Evolutionary conservation across 1,140 invertebrate genomes (phyloP), one percentile per base, ranked within the genome.

Genomic region (Maniola jurtina): DNA sequence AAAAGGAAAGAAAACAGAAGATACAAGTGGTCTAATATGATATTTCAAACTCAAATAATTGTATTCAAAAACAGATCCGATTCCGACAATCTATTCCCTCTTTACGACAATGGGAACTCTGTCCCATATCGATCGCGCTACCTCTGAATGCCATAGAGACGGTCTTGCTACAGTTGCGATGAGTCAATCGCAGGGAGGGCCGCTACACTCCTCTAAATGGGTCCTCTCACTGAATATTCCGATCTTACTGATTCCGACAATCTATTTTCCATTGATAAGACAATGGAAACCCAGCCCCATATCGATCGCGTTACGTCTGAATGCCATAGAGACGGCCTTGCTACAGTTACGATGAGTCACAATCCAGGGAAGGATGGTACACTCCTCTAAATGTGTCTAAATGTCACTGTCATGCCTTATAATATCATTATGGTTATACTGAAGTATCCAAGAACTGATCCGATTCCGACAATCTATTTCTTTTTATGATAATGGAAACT

Each of bases 241-340:
- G n/a, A n/a, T n/a, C n/a, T n/a, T n/a, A 4, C 25, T 25, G 25
- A 25, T 25, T 25, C 25, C 25, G 25, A 25, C 25, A 25, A 9
- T 38, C 38, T 11, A 11, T 38, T 6, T 14, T 47, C 4, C 14
- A 2, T 48, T 36, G 15, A 50, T 14, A n/a, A 56, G 4, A 48
- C 45, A 61, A 61, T 61, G 58, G 58, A 61, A 50, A 61, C 59
- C 35, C 0, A 16, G 2, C 16, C 6, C 6, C 16, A 52, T 52
- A 52, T 52, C 15, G 48, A 52, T 52, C 16, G 16, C 48, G 2
- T 11, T 25, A 14, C 9, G 42, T 45, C 48, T 61, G 45, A n/a
- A 61, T 45, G 59, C n/a, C 34, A 50, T 50, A 34, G 45, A 33
- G 59, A 45, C 57, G 57, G 50, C 59, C 45, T 50, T 61, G 59